Evolutionary conservation across 2,113 vertebrate species (phyloP), one percentile per base, ranked within the genome.

Genomic region (Orientallactaga bullata): DNA sequence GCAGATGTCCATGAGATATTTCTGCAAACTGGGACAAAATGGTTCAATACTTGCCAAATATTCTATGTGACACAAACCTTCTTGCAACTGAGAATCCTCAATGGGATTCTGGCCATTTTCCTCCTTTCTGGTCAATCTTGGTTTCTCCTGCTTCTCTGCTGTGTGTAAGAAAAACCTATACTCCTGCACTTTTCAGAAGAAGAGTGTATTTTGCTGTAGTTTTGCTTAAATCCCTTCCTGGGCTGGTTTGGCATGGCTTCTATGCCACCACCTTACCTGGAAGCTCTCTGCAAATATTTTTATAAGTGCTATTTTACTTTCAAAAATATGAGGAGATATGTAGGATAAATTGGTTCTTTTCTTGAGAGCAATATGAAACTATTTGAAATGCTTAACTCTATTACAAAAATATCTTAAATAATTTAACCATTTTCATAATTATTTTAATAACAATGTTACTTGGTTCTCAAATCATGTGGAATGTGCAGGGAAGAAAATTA

Each of bases 361-460:
- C 39, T 82, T n/a, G 32, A 95, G 78, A 90, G 32, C 3, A 58
- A 77, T 82, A 23, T 85, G 63, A 13, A 90, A 71, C 5, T 90
- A 80, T 60, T 85, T 61, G 73, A 72, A 47, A 47, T 47, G 72
- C 77, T 47, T 16, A n/a, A 63, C 51, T 58, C 17, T 55, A 2
- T 51, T 88, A n/a, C 61, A 8, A 30, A 88, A 4, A 79, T 13
- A n/a, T 7, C 20, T 85, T 32, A 86, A 77, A 73, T 65, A 85
- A 76, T 12, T 11, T 79, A 68, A 60, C 21, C 63, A 88, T 35
- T 80, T 26, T 84, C 32, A 79, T 42, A 63, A 85, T 61, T 91
- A 61, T 69, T 72, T 35, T 86, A 35, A 66, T 1, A 55, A 61
- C 21, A 68, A 37, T 47, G 85, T 55, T 15, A 55, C 0, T 3